Evolutionary conservation across 2,113 vertebrate genomes (phyloP).

Genomic region (Apodemus sylvaticus): DNA sequence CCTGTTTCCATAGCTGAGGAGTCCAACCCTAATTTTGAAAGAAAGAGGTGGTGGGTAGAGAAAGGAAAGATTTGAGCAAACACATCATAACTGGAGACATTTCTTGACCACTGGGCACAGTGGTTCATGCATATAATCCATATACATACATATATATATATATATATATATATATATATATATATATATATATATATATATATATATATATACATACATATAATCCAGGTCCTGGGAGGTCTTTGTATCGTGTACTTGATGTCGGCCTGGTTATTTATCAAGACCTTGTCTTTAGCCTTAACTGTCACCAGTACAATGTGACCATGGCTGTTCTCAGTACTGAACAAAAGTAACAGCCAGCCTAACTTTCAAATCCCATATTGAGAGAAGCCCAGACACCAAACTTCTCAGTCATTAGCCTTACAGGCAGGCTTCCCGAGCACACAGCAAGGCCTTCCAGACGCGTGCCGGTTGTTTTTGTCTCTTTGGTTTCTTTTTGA

Average conservation of each 20-base stretch:
- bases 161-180: too few species aligned
- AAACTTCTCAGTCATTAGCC: conserved; percentile 5
- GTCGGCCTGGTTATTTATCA: not conserved
- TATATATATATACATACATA: too few species aligned
- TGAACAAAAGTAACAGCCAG: not conserved
- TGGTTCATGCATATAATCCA: not conserved
- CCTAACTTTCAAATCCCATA: conserved; percentile 14
- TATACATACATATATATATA: too few species aligned
- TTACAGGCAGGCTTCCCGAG: conserved; percentile 66
- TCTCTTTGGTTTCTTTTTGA: not conserved
- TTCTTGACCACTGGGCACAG: not conserved
- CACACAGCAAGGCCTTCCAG: conserved; percentile 53
- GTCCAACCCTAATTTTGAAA: not conserved
- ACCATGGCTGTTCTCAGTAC: not conserved
- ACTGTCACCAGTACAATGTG: conserved; percentile 68
- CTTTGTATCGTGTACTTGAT: not conserved
- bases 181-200: too few species aligned
- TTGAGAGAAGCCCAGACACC: conserved; percentile 67
- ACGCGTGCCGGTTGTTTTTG: not conserved
- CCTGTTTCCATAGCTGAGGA: not conserved
- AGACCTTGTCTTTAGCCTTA: not conserved
- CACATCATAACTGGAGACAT: conserved; percentile 73
- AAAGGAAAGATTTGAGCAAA: not conserved
- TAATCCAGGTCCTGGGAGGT: not conserved
- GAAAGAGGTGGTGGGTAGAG: not conserved